phyloP scores from a whole-genome alignment of 2,113 vertebrate genomes.

The Alaudala cheleensis region DNA sequence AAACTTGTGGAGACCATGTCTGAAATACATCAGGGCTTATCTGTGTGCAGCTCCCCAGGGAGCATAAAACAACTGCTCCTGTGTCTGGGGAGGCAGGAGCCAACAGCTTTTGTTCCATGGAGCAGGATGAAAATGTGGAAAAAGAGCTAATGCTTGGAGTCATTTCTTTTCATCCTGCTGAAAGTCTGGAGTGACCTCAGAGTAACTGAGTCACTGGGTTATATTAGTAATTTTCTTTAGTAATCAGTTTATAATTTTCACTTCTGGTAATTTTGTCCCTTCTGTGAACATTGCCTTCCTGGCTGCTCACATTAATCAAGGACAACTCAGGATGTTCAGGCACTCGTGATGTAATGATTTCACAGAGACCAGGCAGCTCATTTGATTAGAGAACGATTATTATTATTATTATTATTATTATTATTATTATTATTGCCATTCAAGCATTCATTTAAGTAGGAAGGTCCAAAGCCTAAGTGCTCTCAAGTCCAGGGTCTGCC shows the following conservation, averaged over 20 bases:
- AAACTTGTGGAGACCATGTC: not conserved
- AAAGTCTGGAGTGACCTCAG: not conserved
- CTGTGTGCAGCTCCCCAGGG: not conserved
- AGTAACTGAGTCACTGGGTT: not conserved
- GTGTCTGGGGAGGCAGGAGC: not conserved
- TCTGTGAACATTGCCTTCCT: not conserved
- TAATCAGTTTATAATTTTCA: not conserved
- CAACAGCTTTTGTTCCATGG: not conserved
- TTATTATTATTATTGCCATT: not conserved
- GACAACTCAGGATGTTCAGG: not conserved
- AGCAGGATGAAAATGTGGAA: not conserved
- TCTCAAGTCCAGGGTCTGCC: not conserved
- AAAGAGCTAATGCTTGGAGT: not conserved
- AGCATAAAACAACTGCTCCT: not conserved
- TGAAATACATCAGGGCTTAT: not conserved
- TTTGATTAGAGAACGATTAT: not conserved
- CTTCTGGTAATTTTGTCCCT: not conserved
- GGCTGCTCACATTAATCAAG: slow-evolving; percentile 3
- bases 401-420: not conserved
- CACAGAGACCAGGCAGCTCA: not conserved
- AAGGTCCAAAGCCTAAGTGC: not conserved
- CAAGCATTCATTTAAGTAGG: not conserved
- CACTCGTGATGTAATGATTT: not conserved
- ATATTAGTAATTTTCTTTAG: not conserved
- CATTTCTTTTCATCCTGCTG: not conserved